Evolutionary conservation across 2,113 vertebrate genomes (phyloP).

Genomic region (Sinosuthora webbiana): DNA sequence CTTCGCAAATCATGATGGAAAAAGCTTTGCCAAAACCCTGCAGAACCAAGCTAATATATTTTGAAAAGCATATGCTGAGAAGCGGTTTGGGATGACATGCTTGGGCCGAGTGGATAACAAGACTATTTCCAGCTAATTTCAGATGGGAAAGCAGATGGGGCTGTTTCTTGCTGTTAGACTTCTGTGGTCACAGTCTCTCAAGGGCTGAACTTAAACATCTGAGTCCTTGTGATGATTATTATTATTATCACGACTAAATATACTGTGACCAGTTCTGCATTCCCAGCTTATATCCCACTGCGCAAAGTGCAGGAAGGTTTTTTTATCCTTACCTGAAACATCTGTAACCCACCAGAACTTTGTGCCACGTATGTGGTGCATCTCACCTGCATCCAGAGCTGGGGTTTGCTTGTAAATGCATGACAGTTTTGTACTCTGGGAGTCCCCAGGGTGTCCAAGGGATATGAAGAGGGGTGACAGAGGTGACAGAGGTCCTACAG

Average conservation of each 20-base stretch:
- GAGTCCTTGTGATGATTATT: background rate
- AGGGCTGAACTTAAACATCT: slow-evolving; percentile 26
- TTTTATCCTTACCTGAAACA: background rate
- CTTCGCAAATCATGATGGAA: background rate
- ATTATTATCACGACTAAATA: background rate
- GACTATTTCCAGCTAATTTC: slow-evolving; percentile 59
- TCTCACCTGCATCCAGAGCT: background rate
- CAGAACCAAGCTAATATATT: slow-evolving; percentile 13
- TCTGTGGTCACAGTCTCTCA: slow-evolving; percentile 41
- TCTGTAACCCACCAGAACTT: background rate
- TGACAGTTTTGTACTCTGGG: background rate
- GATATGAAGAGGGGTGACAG: background rate
- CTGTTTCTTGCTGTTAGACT: slow-evolving; percentile 41
- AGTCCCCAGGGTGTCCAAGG: background rate
- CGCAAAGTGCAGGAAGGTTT: background rate
- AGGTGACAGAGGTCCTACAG: background rate
- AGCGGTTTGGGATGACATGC: background rate
- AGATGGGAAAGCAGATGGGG: slow-evolving; percentile 58
- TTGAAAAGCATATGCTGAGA: slow-evolving; percentile 42
- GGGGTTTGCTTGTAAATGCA: fast-evolving
- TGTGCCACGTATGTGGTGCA: fast-evolving
- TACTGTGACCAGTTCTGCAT: background rate
- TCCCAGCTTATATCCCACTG: no score
- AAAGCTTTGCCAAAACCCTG: background rate
- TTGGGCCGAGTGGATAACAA: slow-evolving; percentile 32